These are phyloP conservation scores for Brachionus calyciflorus DNA, from an alignment of 1,140 invertebrate genomes.

Conservation along the genomic window DNA sequence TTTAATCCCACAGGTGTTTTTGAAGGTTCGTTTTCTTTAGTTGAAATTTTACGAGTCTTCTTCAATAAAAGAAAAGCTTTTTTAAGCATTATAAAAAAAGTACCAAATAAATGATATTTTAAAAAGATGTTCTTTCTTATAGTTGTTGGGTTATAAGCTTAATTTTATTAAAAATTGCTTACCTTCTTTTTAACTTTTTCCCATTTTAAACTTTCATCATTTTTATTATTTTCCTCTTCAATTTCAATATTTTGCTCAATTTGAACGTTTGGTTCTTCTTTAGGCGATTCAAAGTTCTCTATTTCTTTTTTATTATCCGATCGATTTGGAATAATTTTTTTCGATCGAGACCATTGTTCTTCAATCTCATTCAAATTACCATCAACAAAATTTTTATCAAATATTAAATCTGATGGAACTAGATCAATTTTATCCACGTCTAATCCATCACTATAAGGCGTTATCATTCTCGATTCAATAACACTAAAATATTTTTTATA, in stretches of 20 bases:
- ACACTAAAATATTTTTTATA: conserved; percentile 15
- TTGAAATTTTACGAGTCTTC: background rate
- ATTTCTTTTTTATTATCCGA: background rate
- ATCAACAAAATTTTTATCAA: conserved; percentile 28
- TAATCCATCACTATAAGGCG: conserved; percentile 2
- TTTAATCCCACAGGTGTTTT: background rate
- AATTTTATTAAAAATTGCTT: no score
- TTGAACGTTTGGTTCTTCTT: background rate
- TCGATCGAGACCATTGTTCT: background rate
- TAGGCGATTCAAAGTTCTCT: background rate
- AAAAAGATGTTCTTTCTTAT: no score
- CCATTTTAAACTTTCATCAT: conserved; percentile 4
- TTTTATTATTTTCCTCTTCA: background rate
- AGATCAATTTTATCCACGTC: background rate
- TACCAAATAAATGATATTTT: no score
- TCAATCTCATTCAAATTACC: background rate
- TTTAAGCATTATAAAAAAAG: no score
- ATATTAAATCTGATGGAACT: background rate
- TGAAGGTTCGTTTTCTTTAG: background rate
- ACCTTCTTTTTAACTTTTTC: conserved; percentile 31
- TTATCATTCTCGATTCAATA: conserved; percentile 7
- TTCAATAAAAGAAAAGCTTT: no score
- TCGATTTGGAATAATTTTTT: background rate
- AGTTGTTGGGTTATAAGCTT: no score
- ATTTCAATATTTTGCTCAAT: background rate